Evolutionary conservation across 1,140 invertebrate species (phyloP), one percentile per base, ranked within the genome.

Genomic region (Anastrepha obliqua): DNA sequence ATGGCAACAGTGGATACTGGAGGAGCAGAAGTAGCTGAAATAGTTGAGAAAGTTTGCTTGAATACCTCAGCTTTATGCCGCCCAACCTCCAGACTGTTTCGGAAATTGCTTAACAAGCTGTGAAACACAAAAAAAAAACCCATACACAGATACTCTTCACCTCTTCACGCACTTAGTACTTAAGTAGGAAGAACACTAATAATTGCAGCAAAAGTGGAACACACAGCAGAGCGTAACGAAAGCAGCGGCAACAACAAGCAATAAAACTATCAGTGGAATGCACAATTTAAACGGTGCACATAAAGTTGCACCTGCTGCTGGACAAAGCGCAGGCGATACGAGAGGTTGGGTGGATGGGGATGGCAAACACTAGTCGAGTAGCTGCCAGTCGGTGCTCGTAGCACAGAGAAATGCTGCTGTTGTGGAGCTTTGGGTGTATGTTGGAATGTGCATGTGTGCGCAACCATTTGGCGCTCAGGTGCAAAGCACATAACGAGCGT

Each of bases 221-320:
- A 81, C 74, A 81, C 8, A 44, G 42, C 67, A 74, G 42, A 3
- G 17, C 60, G 17, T 9, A 81, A 13, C 74, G 7, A 4, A 29
- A 47, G 20, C 42, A 9, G 15, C 11, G 20, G 15, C 47, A 81
- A 81, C 74, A 20, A 29, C 74, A 55, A 29, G 9, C 47, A 15
- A 55, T 55, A 81, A 81, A 17, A 81, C 47, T 55, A 81, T 55
- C 74, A 15, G n/a, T 81, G n/a, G 55, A 81, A 47, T 55, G 74
- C 74, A 81, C 74, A 81, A 55, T 55, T 81, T 81, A 81, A 81
- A 81, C 74, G 74, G 74, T 81, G 74, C 20, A 55, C 47, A 81
- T 81, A 81, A 81, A 81, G 74, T 81, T 81, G 74, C 74, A 81
- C 44, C 74, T 81, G 74, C 74, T 17, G 29, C 74, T 81, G 74